These are phyloP conservation scores for Lasioglossum morio DNA, from an alignment of 2,888 invertebrate species.

Conservation along the genomic window DNA sequence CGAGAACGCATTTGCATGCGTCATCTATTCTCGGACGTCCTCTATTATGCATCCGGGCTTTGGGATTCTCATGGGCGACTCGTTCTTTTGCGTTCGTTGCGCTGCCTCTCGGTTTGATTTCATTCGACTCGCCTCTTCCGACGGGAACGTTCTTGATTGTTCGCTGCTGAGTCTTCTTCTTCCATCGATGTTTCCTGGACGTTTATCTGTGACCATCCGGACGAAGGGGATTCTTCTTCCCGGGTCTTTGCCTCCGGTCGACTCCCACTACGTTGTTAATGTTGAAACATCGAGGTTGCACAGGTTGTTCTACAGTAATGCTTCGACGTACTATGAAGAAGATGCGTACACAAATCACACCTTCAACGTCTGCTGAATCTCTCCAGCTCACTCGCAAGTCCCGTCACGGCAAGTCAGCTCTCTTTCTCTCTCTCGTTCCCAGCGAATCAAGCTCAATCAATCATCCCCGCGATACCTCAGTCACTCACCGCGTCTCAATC, in stretches of 20 bases:
- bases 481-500: not conserved
- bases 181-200: not conserved
- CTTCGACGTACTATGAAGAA: not conserved
- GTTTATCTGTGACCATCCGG: not conserved
- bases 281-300: not conserved
- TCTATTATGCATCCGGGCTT: constrained; percentile 3
- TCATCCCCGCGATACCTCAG: not conserved
- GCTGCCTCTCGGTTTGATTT: not conserved
- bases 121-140: not conserved
- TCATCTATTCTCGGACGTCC: constrained; percentile 14
- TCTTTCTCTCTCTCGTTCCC: not conserved
- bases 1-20: not conserved
- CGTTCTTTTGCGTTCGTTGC: not conserved
- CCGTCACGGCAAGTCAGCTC: not conserved
- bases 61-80: not conserved
- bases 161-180: constrained; percentile 1
- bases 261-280: not conserved
- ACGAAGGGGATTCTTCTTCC: not conserved
- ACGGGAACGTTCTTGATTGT: not conserved
- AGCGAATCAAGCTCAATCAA: not conserved
- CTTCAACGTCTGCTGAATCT: not conserved
- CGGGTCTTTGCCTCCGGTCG: not conserved
- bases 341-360: not conserved
- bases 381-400: not conserved
- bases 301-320: not conserved